Conservation (phyloP, 1,140 invertebrate species). For the Aporrectodea caliginosa region DNA sequence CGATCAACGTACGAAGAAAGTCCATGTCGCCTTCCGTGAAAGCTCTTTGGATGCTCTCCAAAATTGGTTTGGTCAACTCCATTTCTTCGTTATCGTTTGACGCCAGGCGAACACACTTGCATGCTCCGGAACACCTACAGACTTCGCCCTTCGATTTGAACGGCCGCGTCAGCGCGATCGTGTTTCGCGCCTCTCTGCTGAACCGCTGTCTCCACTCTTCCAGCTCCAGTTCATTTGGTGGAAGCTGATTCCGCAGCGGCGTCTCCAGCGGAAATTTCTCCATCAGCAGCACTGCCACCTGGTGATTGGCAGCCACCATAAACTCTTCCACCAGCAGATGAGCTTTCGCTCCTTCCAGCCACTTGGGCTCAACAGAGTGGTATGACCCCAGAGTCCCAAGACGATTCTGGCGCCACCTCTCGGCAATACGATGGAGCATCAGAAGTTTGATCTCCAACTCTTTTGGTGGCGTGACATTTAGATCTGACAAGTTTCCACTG, state of each 20-base stretch:
- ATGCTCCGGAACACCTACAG: slow-evolving; percentile 24
- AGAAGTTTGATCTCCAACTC: slow-evolving; percentile 29
- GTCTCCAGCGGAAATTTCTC: slow-evolving; percentile 37
- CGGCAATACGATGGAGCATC: slow-evolving; percentile 34
- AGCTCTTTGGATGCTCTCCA: not conserved
- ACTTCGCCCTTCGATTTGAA: slow-evolving; percentile 34
- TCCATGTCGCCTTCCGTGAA: slow-evolving; percentile 7
- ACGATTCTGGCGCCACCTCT: slow-evolving; percentile 39
- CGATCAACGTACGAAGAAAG: not conserved
- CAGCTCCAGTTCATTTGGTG: slow-evolving; percentile 36
- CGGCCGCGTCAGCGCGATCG: slow-evolving; percentile 23
- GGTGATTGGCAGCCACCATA: slow-evolving; percentile 42
- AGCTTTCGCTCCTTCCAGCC: slow-evolving; percentile 38
- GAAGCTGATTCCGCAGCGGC: slow-evolving; percentile 41
- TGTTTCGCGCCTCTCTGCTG: slow-evolving; percentile 16
- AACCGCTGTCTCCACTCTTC: slow-evolving; percentile 40
- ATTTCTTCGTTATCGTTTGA: not conserved
- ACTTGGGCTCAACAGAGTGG: slow-evolving; percentile 33
- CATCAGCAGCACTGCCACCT: slow-evolving; percentile 42
- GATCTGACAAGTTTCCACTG: not conserved
- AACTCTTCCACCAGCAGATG: slow-evolving; percentile 46
- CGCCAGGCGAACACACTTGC: not conserved
- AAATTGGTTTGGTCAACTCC: not conserved
- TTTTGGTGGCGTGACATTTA: not conserved
- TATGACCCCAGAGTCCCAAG: slow-evolving; percentile 38